Evolutionary conservation across 2,113 vertebrate genomes (phyloP), one percentile per base, ranked within the genome.

Genomic region (Mesembrinibis cayennensis): DNA sequence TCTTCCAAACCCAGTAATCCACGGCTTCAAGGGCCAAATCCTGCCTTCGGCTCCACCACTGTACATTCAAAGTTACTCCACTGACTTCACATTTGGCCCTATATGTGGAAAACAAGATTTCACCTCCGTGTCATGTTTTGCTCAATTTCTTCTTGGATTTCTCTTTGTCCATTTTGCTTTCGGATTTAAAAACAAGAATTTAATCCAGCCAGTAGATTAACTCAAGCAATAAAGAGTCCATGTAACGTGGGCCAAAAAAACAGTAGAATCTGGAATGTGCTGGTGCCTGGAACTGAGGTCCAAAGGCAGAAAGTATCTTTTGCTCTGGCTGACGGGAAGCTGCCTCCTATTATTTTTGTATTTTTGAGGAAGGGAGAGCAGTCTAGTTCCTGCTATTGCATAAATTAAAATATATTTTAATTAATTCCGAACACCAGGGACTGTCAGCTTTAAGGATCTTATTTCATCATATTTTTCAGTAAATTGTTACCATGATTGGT

Each of bases 31-130:
- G 87, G 91, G 74, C 87, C 93, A 96, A 93, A 86, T 91, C 72
- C 73, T 91, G 84, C 90, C 89, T 92, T 85, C 90, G 65, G 55
- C 56, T 87, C 74, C 82, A 85, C 62, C 69, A 61, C 53, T 78
- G 50, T 34, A 71, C 49, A 21, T 73, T 94, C 78, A 91, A 42
- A 85, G 59, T 66, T 47, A 59, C 74, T 93, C 53, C 70, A 73
- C 95, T 97, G 91, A 97, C 87, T 95, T 96, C 94, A 97, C 91
- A 95, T 95, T 95, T 96, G 96, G 95, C 95, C 87, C 66, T 50
- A 29, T 6, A 59, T 32, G 44, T 93, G 96, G 95, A 97, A 97
- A 97, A 97, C 74, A 96, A 85, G 78, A 96, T 94, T 93, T 97
- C 96, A 96, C 45, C 76, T 94, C 71, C 2, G 0, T 90, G 83